These are phyloP conservation scores for Acronicta alni DNA, from an alignment of 2,888 invertebrate genomes.

Conservation along the genomic window DNA sequence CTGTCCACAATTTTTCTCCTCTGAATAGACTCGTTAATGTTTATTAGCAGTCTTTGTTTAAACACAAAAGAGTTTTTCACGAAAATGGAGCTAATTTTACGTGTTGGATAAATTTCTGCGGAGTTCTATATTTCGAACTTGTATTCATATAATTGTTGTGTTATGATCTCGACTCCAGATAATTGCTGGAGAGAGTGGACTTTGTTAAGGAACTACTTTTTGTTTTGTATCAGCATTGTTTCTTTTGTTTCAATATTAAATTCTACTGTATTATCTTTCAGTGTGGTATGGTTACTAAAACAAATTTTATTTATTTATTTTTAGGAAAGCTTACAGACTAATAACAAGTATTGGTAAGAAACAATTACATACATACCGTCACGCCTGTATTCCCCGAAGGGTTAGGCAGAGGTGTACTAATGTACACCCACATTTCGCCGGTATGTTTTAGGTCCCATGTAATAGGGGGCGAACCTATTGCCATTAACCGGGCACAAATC, in stretches of 20 bases:
- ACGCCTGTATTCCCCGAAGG: too few relatives aligned
- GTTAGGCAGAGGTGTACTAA: too few relatives aligned
- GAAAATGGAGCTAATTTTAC: constrained; percentile 47
- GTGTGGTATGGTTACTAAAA: too few relatives aligned
- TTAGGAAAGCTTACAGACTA: too few relatives aligned
- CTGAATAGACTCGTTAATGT: constrained; percentile 59
- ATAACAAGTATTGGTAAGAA: too few relatives aligned
- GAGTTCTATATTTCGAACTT: constrained; percentile 16
- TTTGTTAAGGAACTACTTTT: not conserved
- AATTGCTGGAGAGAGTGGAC: constrained; percentile 8
- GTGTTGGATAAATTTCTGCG: constrained; percentile 25
- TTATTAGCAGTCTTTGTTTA: constrained; percentile 60
- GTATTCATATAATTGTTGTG: constrained; percentile 18
- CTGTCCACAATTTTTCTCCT: constrained; percentile 32
- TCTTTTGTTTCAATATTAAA: constrained; percentile 7
- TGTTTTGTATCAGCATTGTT: constrained; percentile 6
- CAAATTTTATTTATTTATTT: too few relatives aligned
- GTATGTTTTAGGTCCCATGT: too few relatives aligned
- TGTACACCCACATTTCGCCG: too few relatives aligned
- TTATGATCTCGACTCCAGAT: constrained; percentile 8
- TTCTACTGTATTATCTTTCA: too few relatives aligned
- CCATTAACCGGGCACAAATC: too few relatives aligned
- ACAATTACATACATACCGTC: too few relatives aligned
- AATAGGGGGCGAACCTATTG: too few relatives aligned
- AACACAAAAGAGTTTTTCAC: constrained; percentile 52